Evolutionary conservation across 2,797 vertebrate species (phyloP).

Genomic region (Rhinatrema bivittatum): DNA sequence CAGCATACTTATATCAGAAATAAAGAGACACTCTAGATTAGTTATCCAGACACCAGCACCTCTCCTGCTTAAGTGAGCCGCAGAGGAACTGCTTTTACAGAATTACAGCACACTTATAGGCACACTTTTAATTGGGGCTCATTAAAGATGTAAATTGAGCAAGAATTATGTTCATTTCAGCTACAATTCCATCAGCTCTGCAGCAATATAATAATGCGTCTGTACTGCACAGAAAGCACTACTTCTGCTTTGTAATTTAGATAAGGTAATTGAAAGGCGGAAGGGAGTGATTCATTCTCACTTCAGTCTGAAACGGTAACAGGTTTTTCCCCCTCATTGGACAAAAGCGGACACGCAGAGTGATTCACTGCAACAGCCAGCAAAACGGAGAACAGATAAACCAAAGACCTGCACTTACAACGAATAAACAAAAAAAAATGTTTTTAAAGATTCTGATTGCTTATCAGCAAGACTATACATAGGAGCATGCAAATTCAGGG

Average conservation of each 20-base stretch:
- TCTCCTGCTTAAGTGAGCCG: too few species aligned
- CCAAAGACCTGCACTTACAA: not conserved
- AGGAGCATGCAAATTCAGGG: conserved; percentile 10
- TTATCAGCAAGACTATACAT: conserved; percentile 9
- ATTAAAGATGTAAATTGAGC: conserved; percentile 44
- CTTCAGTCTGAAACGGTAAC: conserved; percentile 15
- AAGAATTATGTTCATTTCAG: conserved; percentile 40
- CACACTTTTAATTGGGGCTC: conserved; percentile 44
- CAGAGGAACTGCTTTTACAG: too few species aligned
- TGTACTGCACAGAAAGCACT: conserved; percentile 18
- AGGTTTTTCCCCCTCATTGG: conserved; percentile 1
- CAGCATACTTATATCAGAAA: too few species aligned
- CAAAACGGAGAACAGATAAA: conserved; percentile 18
- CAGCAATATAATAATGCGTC: conserved; percentile 27
- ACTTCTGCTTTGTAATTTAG: conserved; percentile 23
- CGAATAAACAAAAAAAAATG: not conserved
- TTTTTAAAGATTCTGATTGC: conserved; percentile 9
- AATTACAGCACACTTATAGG: too few species aligned
- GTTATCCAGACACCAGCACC: too few species aligned
- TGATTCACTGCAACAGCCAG: conserved; percentile 16
- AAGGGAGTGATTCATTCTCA: conserved; percentile 32
- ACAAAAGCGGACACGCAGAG: conserved; percentile 5
- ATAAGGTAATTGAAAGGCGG: conserved; percentile 22
- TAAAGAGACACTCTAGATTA: too few species aligned
- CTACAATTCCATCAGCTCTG: conserved; percentile 21